Evolutionary conservation across 2,888 invertebrate species (phyloP).

Genomic region (Rhagium mordax): DNA sequence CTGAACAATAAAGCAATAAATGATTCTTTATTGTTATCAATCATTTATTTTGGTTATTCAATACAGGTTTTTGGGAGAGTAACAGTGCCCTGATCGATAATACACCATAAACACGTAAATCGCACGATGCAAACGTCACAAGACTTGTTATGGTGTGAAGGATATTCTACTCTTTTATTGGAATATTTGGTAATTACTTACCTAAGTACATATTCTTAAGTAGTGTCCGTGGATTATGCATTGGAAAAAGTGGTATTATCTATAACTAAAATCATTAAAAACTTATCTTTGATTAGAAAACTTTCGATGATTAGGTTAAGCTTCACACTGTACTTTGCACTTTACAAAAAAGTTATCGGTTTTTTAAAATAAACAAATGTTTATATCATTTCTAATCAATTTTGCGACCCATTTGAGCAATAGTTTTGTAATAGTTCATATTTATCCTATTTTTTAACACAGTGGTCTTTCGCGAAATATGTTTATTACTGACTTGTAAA

Average conservation of each 20-base stretch:
- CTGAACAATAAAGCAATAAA: no score
- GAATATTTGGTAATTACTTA: slow-evolving; percentile 51
- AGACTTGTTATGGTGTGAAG: background rate
- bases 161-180: background rate
- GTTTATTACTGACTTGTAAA: background rate
- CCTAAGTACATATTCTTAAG: slow-evolving; percentile 63
- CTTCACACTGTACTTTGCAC: slow-evolving; percentile 58
- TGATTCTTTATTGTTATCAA: no score
- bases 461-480: background rate
- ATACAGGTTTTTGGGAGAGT: background rate
- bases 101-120: background rate
- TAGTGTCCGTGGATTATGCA: slow-evolving; percentile 63
- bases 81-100: background rate
- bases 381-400: slow-evolving; percentile 45
- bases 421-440: slow-evolving; percentile 25
- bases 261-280: slow-evolving; percentile 48
- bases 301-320: slow-evolving; percentile 55
- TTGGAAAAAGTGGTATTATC: slow-evolving; percentile 54
- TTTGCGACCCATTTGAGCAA: slow-evolving; percentile 42
- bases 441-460: slow-evolving; percentile 28
- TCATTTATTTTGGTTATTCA: background rate
- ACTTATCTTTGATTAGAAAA: slow-evolving; percentile 35
- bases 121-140: background rate
- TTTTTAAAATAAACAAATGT: slow-evolving; percentile 36
- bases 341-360: slow-evolving; percentile 44